Evolutionary conservation across 1,140 invertebrate genomes (phyloP).

Genomic region (Scaptomyza montana): DNA sequence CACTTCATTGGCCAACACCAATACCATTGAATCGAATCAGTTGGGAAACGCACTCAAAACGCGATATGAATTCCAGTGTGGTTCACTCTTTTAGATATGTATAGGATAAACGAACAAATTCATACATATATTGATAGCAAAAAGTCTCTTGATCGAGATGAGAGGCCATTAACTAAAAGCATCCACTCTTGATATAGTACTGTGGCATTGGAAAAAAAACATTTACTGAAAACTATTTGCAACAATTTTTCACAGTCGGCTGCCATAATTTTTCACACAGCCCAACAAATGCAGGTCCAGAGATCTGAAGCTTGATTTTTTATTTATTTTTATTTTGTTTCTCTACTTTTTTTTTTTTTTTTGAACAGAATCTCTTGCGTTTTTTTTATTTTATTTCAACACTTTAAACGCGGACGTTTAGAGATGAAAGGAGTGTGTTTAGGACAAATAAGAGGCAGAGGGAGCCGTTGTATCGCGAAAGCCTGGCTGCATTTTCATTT

Average conservation of each 20-base stretch:
- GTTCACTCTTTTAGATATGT: neutral
- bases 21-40: constrained; percentile 59
- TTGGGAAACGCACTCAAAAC: constrained; percentile 21
- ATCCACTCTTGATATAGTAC: constrained; percentile 59
- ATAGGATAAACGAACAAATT: neutral
- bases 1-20: constrained; percentile 56
- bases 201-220: constrained; percentile 49
- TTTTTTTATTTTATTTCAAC: constrained; percentile 73
- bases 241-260: constrained; percentile 81
- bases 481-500: constrained; percentile 63
- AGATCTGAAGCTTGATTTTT: constrained; percentile 32
- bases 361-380: constrained; percentile 7
- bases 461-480: constrained; percentile 26
- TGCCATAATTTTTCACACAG: constrained; percentile 80
- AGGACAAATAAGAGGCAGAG: neutral
- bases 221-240: constrained; percentile 80
- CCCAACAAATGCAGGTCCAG: constrained; percentile 33
- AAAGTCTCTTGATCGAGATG: constrained; percentile 33
- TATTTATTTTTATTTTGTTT: constrained; percentile 31
- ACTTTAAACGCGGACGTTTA: constrained; percentile 74
- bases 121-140: constrained; percentile 35
- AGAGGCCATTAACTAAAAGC: constrained; percentile 73
- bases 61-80: neutral
- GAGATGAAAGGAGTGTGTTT: constrained; percentile 18
- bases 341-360: constrained; percentile 18